phyloP scores from a whole-genome alignment of 1,140 invertebrate genomes.

The Drosophila subpulchrella region DNA sequence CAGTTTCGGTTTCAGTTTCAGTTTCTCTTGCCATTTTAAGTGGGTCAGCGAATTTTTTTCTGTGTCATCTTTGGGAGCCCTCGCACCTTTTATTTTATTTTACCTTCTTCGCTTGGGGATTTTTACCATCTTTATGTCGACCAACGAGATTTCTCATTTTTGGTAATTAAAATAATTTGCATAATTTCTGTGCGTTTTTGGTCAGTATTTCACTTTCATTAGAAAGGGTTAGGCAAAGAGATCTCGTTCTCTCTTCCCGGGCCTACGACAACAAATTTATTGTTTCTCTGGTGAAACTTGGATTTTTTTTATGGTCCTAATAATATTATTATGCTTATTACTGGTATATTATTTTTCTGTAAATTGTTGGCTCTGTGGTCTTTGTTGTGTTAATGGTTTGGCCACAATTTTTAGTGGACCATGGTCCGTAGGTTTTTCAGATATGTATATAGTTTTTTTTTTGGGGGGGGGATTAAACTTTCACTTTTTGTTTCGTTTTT shows the following conservation, averaged over 20 bases:
- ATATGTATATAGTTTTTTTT: constrained; percentile 16
- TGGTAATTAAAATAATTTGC: constrained; percentile 83
- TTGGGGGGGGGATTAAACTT: constrained; percentile 73
- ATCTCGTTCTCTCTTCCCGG: constrained; percentile 26
- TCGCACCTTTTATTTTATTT: constrained; percentile 68
- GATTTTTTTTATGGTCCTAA: constrained; percentile 39
- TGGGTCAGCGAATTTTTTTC: constrained; percentile 61
- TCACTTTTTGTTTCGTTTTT: constrained; percentile 75
- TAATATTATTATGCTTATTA: constrained; percentile 61
- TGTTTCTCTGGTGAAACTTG: constrained; percentile 58
- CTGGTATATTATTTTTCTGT: constrained; percentile 37
- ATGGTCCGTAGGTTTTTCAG: constrained; percentile 49
- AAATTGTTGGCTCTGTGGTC: constrained; percentile 44
- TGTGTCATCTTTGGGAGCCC: constrained; percentile 52
- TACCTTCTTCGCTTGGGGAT: constrained; percentile 20
- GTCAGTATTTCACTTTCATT: constrained; percentile 77
- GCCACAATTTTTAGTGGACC: constrained; percentile 75
- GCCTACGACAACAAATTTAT: constrained; percentile 80
- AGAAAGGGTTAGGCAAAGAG: constrained; percentile 56
- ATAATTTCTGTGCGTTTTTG: constrained; percentile 73
- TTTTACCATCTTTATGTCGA: constrained; percentile 12
- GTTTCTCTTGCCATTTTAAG: constrained; percentile 80
- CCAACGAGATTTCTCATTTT: constrained; percentile 71
- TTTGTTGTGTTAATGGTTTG: constrained; percentile 77
- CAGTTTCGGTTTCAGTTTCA: constrained; percentile 44